Percentiles rank a stretch among this genome's conserved stretches.
These are phyloP conservation scores for Odontamblyopus lacepedii DNA, from an alignment of 2,797 vertebrate species.

Conservation along the genomic window DNA sequence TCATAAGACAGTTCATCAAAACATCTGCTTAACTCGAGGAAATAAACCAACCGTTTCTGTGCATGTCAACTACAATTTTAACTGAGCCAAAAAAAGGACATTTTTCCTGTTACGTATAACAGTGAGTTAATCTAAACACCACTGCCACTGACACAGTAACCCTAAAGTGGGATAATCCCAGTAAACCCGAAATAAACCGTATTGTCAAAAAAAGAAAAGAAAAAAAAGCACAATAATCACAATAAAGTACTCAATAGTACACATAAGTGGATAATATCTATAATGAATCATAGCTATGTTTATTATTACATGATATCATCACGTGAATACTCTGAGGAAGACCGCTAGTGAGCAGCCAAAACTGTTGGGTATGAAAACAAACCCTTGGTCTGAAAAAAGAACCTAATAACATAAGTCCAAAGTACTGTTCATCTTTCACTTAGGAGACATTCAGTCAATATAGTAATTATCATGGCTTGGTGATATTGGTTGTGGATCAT, in stretches of 20 bases:
- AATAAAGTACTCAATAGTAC: too few relatives aligned
- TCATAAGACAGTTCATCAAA: constrained; percentile 31
- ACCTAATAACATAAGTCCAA: neutral
- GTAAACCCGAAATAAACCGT: neutral
- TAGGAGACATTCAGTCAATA: neutral
- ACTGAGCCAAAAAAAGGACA: neutral
- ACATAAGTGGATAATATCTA: too few relatives aligned
- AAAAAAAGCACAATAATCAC: too few relatives aligned
- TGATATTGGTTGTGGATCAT: neutral
- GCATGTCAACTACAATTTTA: constrained; percentile 2
- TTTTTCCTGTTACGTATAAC: too few relatives aligned
- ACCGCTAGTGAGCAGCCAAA: too few relatives aligned
- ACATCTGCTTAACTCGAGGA: constrained; percentile 23
- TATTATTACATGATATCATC: too few relatives aligned
- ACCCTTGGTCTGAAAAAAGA: too few relatives aligned
- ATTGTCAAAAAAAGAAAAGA: neutral
- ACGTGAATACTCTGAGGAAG: too few relatives aligned
- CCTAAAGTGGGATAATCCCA: neutral
- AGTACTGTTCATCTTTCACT: neutral
- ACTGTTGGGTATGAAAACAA: too few relatives aligned
- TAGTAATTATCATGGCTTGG: neutral
- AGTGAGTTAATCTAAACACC: neutral
- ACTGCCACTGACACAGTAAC: neutral
- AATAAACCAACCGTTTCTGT: neutral
- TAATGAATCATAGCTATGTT: neutral